Evolutionary conservation across 1,140 invertebrate genomes (phyloP), one percentile per base, ranked within the genome.

Genomic region (Onthophagus taurus): DNA sequence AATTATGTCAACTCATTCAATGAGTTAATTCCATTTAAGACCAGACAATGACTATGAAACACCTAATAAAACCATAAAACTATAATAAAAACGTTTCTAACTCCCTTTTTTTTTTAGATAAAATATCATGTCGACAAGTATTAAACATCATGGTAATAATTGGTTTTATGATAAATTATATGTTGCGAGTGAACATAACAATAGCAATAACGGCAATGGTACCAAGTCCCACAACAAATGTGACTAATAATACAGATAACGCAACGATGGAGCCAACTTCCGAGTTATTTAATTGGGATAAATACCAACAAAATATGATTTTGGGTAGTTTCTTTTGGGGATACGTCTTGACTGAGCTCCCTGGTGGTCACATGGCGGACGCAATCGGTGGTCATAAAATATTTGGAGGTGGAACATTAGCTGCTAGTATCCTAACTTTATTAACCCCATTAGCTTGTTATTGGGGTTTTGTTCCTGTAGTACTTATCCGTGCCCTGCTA

Each of bases 241-340:
- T 17, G 16, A 51, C 51, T 4, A 48, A 57, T 45, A 66, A 68
- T 42, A 61, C 9, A 45, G 30, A 41, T 19, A 12, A 12, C 8
- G 39, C 49, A 51, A 42, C 31, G 59, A 64, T 13, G 23, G 31
- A 14, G 16, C 16, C 26, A 23, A n/a, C 30, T 14, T 16, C 33
- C 14, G 42, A 31, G 29, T 37, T 41, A 37, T 52, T 48, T 37
- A 17, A 57, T 41, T 37, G 50, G 51, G 39, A 49, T 20, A 35
- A 31, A 33, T 49, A 80, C 47, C 70, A 83, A 48, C 80, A 83
- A 53, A 90, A 90, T 54, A 67, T 81, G 21, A 77, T 92, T 31
- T 67, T 89, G 9, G 87, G 88, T 7, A 78, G 80, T 48, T 93
- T 92, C 71, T 93, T 88, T 71, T 89, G 86, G 82, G 89, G 89